These are phyloP conservation scores for Phaethon lepturus DNA, from an alignment of 2,113 vertebrate genomes.

Conservation along the genomic window DNA sequence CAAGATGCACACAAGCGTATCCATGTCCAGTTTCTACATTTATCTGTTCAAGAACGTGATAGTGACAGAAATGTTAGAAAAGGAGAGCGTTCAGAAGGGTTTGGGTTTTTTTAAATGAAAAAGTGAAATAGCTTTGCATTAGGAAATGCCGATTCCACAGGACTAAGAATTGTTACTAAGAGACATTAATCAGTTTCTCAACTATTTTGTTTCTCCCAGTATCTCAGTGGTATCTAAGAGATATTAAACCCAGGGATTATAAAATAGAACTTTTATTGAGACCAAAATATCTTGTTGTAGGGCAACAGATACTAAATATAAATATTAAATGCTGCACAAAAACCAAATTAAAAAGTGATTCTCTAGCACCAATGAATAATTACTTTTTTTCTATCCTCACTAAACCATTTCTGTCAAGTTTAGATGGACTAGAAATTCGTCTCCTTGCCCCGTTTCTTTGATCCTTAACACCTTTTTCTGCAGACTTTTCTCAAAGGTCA, in stretches of 20 bases:
- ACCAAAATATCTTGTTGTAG: not conserved
- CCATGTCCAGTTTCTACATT: not conserved
- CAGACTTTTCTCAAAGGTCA: not conserved
- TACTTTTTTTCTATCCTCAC: not conserved
- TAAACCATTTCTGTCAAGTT: not conserved
- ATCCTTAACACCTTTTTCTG: not conserved
- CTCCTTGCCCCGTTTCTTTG: not conserved
- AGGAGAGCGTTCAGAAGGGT: not conserved
- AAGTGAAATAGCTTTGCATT: not conserved
- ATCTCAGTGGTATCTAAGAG: not conserved
- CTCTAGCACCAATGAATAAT: not conserved
- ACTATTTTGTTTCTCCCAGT: not conserved
- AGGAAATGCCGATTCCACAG: not conserved
- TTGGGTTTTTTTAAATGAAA: not conserved
- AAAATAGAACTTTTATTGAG: not conserved
- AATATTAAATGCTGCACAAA: not conserved
- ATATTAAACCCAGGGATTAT: not conserved
- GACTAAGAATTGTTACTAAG: not conserved
- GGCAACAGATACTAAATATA: not conserved
- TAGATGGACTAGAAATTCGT: not conserved
- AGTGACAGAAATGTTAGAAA: not conserved
- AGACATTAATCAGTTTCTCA: not conserved
- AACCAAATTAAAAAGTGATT: not conserved
- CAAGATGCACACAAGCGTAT: accelerated
- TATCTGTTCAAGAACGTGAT: not conserved